Base-by-base conservation (phyloP, 1,140 invertebrate species). In the Onthophagus taurus region DNA sequence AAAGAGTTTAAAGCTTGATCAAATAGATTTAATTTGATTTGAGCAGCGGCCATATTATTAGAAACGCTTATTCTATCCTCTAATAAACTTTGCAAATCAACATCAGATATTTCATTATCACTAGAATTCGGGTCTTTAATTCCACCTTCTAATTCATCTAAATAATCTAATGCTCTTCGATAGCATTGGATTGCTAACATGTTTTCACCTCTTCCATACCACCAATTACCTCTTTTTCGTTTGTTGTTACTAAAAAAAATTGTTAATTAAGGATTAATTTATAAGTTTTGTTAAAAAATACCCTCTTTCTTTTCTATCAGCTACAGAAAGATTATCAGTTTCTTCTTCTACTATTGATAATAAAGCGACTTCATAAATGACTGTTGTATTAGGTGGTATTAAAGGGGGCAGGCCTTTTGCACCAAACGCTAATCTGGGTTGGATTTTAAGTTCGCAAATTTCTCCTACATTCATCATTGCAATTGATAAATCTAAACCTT, bases 41-140 rank as follows among this genome's bases (percentile, higher is more conserved):
- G 89, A 16, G 89, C 84, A 42, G 85, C 83, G 4, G 89, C 87
- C 68, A 94, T 75, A 65, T 94, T 94, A 61, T 94, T 94, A 51
- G 85, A 82, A 1, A 89, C 83, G 56, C 85, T 83, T 4, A 91
- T 65, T 38, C 85, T 65, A 57, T 87, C 83, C 21, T 89, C 83
- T 12, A 90, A 55, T 17, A 93, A 60, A 23, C 58, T 58, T 52
- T 78, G 74, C 7, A 80, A 55, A 19, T 77, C 72, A 23, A 65
- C 59, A 55, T 77, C 72, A n/a, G 65, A 67, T n/a, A 66, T 45
- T 63, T 69, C 59, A 24, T 57, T 44, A 8, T 51, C 44, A 44
- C 57, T 45, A 1, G 48, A 34, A 42, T 24, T 19, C 26, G 60
- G 58, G 24, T 64, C 63, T 1, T 63, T 60, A 50, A 73, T 71